Evolutionary conservation across 2,888 invertebrate species (phyloP).

Genomic region (Eupithecia pulchellata): DNA sequence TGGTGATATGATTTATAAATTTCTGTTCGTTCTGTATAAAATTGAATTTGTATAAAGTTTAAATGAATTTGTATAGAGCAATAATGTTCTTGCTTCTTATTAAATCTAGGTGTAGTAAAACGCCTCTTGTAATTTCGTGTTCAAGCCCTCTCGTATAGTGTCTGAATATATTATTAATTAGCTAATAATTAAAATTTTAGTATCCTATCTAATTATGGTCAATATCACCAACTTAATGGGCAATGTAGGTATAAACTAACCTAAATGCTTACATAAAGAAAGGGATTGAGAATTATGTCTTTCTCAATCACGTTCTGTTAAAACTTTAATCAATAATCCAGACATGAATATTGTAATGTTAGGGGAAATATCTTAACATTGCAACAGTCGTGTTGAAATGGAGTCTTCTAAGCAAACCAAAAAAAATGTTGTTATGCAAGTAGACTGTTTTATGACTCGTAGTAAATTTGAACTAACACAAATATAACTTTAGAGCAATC

Average conservation of each 20-base stretch:
- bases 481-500: neutral
- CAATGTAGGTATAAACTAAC: neutral
- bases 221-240: neutral
- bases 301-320: too few relatives aligned
- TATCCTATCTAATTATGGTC: neutral
- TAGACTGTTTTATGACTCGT: too few relatives aligned
- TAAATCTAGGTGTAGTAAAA: neutral
- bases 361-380: too few relatives aligned
- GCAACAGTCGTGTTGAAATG: too few relatives aligned
- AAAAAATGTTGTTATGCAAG: too few relatives aligned
- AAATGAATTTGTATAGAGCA: neutral
- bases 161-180: constrained; percentile 15
- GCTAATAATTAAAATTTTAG: neutral
- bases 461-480: neutral
- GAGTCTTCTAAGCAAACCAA: too few relatives aligned
- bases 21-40: neutral
- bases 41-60: neutral
- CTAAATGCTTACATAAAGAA: neutral
- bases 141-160: constrained; percentile 12
- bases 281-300: neutral
- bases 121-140: constrained; percentile 20
- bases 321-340: too few relatives aligned
- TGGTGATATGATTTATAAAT: neutral
- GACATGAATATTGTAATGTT: too few relatives aligned
- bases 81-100: neutral